Evolutionary conservation across 2,113 vertebrate genomes (phyloP), one percentile per base, ranked within the genome.

Genomic region (Oreochromis niloticus): DNA sequence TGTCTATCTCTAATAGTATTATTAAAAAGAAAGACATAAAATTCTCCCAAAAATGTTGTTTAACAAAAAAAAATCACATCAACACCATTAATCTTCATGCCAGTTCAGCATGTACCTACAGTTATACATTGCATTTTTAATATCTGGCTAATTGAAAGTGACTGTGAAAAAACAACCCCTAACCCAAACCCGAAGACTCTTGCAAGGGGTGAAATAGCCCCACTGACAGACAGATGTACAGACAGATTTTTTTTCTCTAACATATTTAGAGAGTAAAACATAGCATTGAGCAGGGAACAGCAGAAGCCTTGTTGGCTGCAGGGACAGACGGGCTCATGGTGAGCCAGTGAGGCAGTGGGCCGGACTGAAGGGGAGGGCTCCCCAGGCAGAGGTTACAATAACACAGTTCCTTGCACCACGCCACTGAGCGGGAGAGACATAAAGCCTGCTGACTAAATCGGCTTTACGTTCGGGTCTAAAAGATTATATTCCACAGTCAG

Each of bases 251-350:
- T 86, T 83, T 30, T 61, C 87, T 83, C 85, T 6, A 85, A 89
- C 82, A 90, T 92, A 95, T 94, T 95, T 94, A 92, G 85, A 91
- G 92, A 94, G 89, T 92, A 93, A 96, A 94, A 94, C 94, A 90
- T 90, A 86, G 92, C 92, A 91, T 66, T 92, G 90, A 94, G 92
- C 52, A 19, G 85, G 81, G 93, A 95, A 96, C 95, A 95, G 91
- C 93, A 91, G 90, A 84, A 85, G 93, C 95, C 92, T 94, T 96
- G 95, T 95, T 94, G 90, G 91, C 94, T 94, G 84, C 88, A 46
- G 81, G 87, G 90, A 90, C 90, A 94, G 94, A 92, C 88, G 43
- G 87, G 85, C 89, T 83, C 88, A 91, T 87, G 93, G 91, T 36
- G 84, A 93, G 93, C 85, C 92, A 90, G 93, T 56, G 87, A 92